These are phyloP conservation scores for Oasisia sp. DNA, from an alignment of 2,888 invertebrate species.

Conservation along the genomic window DNA sequence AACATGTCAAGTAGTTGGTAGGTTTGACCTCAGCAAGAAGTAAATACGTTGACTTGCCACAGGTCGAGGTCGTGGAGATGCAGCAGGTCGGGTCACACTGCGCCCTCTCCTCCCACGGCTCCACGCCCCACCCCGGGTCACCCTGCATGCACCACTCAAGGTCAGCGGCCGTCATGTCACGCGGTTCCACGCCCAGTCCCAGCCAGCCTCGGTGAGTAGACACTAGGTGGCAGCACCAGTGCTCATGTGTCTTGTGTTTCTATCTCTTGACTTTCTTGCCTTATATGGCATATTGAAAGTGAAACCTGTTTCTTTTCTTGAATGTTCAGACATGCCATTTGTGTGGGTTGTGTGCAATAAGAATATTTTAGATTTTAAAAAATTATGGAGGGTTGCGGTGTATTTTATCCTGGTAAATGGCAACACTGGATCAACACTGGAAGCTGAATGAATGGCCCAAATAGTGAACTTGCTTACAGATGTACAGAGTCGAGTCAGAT, in stretches of 20 bases:
- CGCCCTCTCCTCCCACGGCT: background rate
- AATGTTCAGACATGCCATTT: background rate
- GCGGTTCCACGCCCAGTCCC: background rate
- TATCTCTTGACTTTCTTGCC: background rate
- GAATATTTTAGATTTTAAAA: background rate
- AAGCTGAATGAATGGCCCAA: background rate
- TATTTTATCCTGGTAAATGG: background rate
- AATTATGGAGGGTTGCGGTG: too few species aligned
- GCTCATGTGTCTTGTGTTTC: background rate
- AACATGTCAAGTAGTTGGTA: too few species aligned
- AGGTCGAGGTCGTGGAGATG: slow-evolving; percentile 6
- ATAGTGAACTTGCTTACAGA: background rate
- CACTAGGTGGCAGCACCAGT: background rate
- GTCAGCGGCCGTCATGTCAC: background rate
- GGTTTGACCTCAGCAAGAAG: background rate
- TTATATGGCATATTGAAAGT: background rate
- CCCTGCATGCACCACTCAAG: background rate
- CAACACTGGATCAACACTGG: background rate
- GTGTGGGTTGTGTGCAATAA: background rate
- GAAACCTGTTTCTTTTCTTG: background rate
- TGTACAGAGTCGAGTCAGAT: background rate
- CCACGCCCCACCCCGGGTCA: background rate
- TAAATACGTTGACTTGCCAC: background rate
- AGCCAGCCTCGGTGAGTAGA: background rate
- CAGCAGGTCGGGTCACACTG: background rate